Base-by-base conservation (phyloP, 2,888 invertebrate genomes). In the Euzetes globulus region DNA sequence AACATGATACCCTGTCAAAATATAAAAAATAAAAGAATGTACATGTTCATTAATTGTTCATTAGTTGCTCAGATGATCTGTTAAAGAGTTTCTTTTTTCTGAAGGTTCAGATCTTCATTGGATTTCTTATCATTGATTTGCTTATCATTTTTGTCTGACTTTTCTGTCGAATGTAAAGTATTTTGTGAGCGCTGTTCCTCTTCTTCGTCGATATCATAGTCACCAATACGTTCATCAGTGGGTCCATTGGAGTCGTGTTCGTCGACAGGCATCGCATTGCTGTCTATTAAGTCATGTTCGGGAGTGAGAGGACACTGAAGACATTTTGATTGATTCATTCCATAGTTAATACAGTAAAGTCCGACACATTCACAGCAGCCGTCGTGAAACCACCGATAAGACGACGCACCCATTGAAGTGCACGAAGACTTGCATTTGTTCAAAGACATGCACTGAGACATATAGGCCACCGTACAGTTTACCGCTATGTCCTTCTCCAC, bases 291-390 rank as follows among this genome's bases (percentile, higher is more conserved):
- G 1, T 33, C 33, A n/a, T 29, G 29, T 13, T 63, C 63, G n/a
- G 63, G 15, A 19, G 63, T 58, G 25, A 68, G 37, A 5, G 74
- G 71, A 41, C 74, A 74, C 25, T 74, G 50, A 72, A 75, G 71
- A 72, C 72, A 72, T 72, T 65, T 52, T 85, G 91, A 91, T 81
- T 92, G 91, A 80, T 91, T 91, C 77, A 92, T 89, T 1, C 94
- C 95, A 82, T 92, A 94, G 82, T 91, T 91, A 78, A 92, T 87
- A 82, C 94, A 95, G 68, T 89, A 90, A 77, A 89, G 88, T 0
- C 94, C 94, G 71, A 94, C 88, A 82, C 95, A 95, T 83, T 95
- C 91, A 82, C 95, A 95, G 82, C 95, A 95, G 0, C 94, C 94
- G 81, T 94, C 91, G 83, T 94, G 92, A 84, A 94, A 94, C 94